phyloP scores from a whole-genome alignment of 2,888 invertebrate species.

The Pachymerium ferrugineum region DNA sequence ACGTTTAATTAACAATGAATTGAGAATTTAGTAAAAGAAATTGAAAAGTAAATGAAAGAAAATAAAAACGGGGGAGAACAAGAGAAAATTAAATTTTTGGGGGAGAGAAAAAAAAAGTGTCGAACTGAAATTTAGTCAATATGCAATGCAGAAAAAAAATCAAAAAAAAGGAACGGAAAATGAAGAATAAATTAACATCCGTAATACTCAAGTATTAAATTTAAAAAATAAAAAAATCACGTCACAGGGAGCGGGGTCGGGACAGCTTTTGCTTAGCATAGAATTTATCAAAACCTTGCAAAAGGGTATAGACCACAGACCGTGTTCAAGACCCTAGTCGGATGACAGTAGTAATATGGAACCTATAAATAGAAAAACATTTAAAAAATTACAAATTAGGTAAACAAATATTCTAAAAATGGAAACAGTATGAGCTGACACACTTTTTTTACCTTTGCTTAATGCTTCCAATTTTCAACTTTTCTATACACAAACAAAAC shows the following conservation, averaged over 20 bases:
- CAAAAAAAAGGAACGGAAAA: no score
- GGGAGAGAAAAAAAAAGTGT: no score
- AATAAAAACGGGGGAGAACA: no score
- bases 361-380: not conserved
- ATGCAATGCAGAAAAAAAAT: no score
- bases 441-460: not conserved
- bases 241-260: conserved; percentile 1
- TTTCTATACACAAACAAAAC: conserved; percentile 5
- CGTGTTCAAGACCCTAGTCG: not conserved
- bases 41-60: no score
- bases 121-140: no score
- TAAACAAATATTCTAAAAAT: not conserved
- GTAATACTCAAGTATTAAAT: no score
- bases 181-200: no score
- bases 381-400: no score
- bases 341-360: not conserved
- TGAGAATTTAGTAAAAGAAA: no score
- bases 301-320: not conserved
- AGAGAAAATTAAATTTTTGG: no score
- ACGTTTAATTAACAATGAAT: no score
- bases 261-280: not conserved
- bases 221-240: not conserved
- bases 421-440: not conserved
- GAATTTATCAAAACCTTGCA: not conserved
- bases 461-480: not conserved